Percentiles rank a stretch among this genome's conserved stretches.
Conservation (phyloP, 2,888 invertebrate genomes). For the Tricholauxania praeusta region DNA sequence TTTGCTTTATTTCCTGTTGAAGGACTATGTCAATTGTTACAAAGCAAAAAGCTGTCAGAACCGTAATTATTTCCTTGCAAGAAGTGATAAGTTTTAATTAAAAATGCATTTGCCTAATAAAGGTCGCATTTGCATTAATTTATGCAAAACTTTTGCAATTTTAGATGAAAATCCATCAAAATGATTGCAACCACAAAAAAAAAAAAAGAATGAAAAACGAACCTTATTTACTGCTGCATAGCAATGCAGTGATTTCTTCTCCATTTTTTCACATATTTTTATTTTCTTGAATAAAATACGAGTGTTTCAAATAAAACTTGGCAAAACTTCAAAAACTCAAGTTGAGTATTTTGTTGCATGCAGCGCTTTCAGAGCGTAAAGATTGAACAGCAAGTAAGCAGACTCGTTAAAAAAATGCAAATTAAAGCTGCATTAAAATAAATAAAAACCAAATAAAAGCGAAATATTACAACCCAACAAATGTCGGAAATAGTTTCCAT, state of each 20-base stretch:
- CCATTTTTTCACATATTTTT: neutral
- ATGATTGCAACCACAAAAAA: neutral
- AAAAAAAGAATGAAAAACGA: slow-evolving; percentile 2
- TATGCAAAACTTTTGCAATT: neutral
- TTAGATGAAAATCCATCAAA: neutral
- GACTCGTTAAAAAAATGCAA: neutral
- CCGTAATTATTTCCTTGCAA: no score
- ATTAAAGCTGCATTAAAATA: slow-evolving; percentile 4
- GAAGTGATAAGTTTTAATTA: no score
- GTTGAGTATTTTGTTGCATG: neutral
- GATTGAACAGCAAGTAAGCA: neutral
- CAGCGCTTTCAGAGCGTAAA: slow-evolving; percentile 10
- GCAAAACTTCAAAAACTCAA: slow-evolving; percentile 3
- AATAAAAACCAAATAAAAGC: neutral
- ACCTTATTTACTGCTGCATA: neutral
- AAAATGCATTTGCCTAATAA: no score
- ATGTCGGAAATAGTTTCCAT: no score
- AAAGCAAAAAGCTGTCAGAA: no score
- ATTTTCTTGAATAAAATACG: neutral
- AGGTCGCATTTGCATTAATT: neutral
- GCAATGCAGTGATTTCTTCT: slow-evolving; percentile 10
- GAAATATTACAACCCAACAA: neutral
- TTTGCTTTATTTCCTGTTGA: no score
- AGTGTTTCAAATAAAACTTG: neutral
- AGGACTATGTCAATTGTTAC: no score